Conservation (phyloP, 2,113 vertebrate genomes). For the Ariopsis seemanni region DNA sequence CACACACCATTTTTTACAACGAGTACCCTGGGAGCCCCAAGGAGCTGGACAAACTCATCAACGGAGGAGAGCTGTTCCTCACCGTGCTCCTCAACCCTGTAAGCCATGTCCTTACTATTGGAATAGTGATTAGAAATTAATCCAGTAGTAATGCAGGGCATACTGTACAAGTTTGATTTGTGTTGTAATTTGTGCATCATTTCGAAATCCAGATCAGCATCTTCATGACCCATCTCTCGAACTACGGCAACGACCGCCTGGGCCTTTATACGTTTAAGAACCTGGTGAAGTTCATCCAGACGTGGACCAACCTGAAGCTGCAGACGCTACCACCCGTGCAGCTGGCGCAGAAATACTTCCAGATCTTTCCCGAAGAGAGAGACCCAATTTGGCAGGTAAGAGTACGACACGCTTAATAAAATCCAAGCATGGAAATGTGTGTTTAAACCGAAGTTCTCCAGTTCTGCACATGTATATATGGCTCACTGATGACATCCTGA, state of each 20-base stretch:
- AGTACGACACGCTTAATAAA: not conserved
- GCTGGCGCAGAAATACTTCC: slow-evolving; percentile 87
- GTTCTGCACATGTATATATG: not conserved
- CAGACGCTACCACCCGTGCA: slow-evolving; percentile 83
- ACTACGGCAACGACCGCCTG: slow-evolving; percentile 86
- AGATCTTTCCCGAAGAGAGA: slow-evolving; percentile 87
- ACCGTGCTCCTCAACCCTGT: slow-evolving; percentile 87
- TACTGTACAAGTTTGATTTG: not conserved
- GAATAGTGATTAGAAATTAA: not conserved
- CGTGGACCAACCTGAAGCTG: slow-evolving; percentile 86
- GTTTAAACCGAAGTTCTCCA: not conserved
- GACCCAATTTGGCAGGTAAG: slow-evolving; percentile 87
- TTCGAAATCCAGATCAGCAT: slow-evolving; percentile 80
- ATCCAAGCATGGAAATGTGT: not conserved
- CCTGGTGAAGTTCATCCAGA: slow-evolving; percentile 82
- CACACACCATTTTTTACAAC: slow-evolving; percentile 88
- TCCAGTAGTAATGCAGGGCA: not conserved
- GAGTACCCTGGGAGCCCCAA: slow-evolving; percentile 85
- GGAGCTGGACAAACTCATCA: slow-evolving; percentile 89
- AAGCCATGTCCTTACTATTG: slow-evolving; percentile 51
- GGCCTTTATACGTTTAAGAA: slow-evolving; percentile 89
- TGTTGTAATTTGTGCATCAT: not conserved
- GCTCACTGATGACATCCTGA: slow-evolving; percentile 23
- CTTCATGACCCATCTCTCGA: slow-evolving; percentile 91
- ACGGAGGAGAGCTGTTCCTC: slow-evolving; percentile 86